Conservation (phyloP, 2,888 invertebrate species). For the Plagodis pulveraria region DNA sequence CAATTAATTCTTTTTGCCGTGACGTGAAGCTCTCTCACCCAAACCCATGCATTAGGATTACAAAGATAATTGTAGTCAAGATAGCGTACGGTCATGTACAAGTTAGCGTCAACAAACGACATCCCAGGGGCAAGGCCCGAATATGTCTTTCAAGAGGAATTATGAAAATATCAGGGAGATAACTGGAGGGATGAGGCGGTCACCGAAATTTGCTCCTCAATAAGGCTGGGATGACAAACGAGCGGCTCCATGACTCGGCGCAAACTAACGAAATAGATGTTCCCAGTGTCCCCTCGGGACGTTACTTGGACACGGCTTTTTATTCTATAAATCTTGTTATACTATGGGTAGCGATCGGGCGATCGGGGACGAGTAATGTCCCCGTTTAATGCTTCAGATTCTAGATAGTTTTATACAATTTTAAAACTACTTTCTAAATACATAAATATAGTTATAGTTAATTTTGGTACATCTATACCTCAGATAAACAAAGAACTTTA, state of each 20-base stretch:
- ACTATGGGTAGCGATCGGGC: slow-evolving; percentile 35
- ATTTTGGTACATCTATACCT: too few species aligned
- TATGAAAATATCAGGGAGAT: slow-evolving; percentile 68
- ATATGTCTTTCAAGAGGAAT: slow-evolving; percentile 55
- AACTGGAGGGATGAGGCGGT: slow-evolving; percentile 58
- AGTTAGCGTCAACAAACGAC: slow-evolving; percentile 37
- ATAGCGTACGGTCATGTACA: slow-evolving; percentile 32
- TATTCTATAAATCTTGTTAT: slow-evolving; percentile 49
- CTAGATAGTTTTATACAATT: not conserved
- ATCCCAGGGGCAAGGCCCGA: slow-evolving; percentile 35
- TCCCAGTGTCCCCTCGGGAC: slow-evolving; percentile 45
- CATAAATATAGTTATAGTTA: too few species aligned
- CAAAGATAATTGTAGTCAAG: slow-evolving; percentile 21
- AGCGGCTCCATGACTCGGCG: slow-evolving; percentile 63
- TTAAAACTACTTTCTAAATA: not conserved
- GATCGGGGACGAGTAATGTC: slow-evolving; percentile 22
- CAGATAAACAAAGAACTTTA: too few species aligned
- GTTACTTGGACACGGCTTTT: slow-evolving; percentile 45
- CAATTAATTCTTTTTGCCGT: slow-evolving; percentile 19
- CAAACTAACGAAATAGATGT: slow-evolving; percentile 64
- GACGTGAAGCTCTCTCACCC: slow-evolving; percentile 13
- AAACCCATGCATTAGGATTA: slow-evolving; percentile 23
- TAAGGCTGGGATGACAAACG: slow-evolving; percentile 70
- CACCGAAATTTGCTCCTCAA: slow-evolving; percentile 65
- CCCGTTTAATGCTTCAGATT: slow-evolving; percentile 18